Percentiles rank a stretch among this genome's conserved stretches.
Conservation (phyloP, 2,888 invertebrate species). For the Carpatolechia fugitivella region DNA sequence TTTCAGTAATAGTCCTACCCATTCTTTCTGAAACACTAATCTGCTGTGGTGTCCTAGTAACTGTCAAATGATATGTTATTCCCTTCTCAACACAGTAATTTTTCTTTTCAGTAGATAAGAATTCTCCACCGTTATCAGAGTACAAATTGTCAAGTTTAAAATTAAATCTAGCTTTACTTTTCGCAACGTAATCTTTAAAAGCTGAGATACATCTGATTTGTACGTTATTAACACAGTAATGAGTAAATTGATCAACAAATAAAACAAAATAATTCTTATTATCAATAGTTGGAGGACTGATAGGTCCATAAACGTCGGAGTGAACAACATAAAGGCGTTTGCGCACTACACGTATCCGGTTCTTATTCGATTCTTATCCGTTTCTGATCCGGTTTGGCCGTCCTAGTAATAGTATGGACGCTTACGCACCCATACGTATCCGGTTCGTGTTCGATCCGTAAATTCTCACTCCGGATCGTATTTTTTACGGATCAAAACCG, state of each 20-base stretch:
- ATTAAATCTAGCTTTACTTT: slow-evolving; percentile 32
- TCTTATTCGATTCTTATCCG: too few relatives aligned
- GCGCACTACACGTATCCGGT: too few relatives aligned
- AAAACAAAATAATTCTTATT: slow-evolving; percentile 27
- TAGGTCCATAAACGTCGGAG: slow-evolving; percentile 41
- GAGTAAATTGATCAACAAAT: slow-evolving; percentile 43
- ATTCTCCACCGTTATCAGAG: slow-evolving; percentile 40
- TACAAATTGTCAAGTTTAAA: slow-evolving; percentile 36
- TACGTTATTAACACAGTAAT: slow-evolving; percentile 32
- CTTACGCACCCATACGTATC: too few relatives aligned
- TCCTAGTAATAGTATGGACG: too few relatives aligned
- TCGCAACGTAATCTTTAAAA: slow-evolving; percentile 29
- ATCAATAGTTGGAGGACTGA: slow-evolving; percentile 36
- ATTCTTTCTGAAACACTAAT: slow-evolving; percentile 50
- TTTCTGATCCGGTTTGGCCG: too few relatives aligned
- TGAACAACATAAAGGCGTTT: slow-evolving; percentile 34
- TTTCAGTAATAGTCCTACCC: slow-evolving; percentile 45
- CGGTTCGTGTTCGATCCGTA: too few relatives aligned
- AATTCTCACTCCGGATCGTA: too few relatives aligned
- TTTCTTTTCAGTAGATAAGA: slow-evolving; percentile 37
- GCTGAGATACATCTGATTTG: too few relatives aligned
- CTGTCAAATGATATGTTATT: slow-evolving; percentile 34
- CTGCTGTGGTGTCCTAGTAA: slow-evolving; percentile 47
- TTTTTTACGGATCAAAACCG: too few relatives aligned
- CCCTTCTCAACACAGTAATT: slow-evolving; percentile 24